phyloP scores from a whole-genome alignment of 2,113 vertebrate genomes.

The Microcebus tavaratra region DNA sequence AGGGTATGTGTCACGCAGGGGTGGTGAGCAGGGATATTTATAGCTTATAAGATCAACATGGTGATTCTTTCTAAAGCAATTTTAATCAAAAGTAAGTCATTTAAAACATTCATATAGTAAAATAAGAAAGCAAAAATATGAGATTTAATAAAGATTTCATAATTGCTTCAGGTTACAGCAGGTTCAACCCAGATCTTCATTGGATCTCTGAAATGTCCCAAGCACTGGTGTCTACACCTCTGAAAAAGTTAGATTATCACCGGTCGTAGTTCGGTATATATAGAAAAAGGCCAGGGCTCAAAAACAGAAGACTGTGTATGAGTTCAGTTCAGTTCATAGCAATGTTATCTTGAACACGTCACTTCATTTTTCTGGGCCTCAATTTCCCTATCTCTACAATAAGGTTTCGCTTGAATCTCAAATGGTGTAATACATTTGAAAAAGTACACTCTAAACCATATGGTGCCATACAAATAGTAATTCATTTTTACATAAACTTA shows the following conservation, averaged over 20 bases:
- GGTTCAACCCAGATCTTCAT: not conserved
- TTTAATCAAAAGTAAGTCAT: not conserved
- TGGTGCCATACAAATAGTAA: not conserved
- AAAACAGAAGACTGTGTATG: not conserved
- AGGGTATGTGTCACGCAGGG: not conserved
- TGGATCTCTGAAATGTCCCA: not conserved
- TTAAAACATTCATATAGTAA: not conserved
- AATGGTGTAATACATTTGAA: not conserved
- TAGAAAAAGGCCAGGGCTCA: not conserved
- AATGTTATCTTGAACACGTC: not conserved
- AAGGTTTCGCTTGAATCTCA: not conserved
- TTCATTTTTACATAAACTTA: not conserved
- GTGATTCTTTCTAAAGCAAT: not conserved
- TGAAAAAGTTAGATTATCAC: not conserved
- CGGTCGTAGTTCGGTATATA: not conserved
- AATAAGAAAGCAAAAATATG: not conserved
- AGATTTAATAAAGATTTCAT: not conserved
- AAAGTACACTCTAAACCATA: not conserved
- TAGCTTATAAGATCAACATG: not conserved
- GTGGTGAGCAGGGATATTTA: not conserved
- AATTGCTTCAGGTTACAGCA: not conserved
- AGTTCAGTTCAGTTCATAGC: not conserved
- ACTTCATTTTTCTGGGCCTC: not conserved
- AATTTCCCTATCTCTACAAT: not conserved
- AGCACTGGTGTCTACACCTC: not conserved